Evolutionary conservation across 2,797 vertebrate species (phyloP).

Genomic region (Psittacula echo): DNA sequence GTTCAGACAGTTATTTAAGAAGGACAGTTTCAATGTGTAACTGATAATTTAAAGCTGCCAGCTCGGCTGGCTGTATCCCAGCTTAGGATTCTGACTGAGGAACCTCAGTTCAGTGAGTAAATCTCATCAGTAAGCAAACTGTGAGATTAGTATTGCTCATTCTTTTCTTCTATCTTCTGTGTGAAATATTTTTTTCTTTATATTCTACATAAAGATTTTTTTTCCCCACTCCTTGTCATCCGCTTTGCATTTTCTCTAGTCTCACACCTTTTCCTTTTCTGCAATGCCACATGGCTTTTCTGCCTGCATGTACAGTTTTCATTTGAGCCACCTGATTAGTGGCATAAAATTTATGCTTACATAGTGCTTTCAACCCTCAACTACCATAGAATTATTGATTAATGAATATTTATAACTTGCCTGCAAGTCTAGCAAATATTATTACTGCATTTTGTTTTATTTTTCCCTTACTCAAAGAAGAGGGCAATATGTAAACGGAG

Average conservation of each 20-base stretch:
- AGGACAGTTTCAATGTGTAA: background rate
- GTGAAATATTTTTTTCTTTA: background rate
- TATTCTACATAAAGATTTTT: background rate
- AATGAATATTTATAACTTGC: background rate
- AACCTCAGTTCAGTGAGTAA: background rate
- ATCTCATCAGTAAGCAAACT: background rate
- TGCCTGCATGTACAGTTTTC: background rate
- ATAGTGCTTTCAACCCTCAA: background rate
- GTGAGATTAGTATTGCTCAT: background rate
- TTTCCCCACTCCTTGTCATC: background rate
- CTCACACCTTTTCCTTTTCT: background rate
- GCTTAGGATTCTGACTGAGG: background rate
- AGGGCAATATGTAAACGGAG: background rate
- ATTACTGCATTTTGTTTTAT: background rate
- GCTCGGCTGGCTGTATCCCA: background rate
- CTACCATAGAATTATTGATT: background rate
- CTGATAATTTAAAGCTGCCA: background rate
- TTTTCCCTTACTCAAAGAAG: background rate
- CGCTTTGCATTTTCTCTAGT: background rate
- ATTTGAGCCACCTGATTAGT: background rate
- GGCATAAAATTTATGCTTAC: background rate
- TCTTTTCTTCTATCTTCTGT: background rate
- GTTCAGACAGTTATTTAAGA: background rate
- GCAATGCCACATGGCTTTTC: background rate
- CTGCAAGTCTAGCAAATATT: background rate